Conservation (phyloP, 2,888 invertebrate species). For the Serripes groenlandicus region DNA sequence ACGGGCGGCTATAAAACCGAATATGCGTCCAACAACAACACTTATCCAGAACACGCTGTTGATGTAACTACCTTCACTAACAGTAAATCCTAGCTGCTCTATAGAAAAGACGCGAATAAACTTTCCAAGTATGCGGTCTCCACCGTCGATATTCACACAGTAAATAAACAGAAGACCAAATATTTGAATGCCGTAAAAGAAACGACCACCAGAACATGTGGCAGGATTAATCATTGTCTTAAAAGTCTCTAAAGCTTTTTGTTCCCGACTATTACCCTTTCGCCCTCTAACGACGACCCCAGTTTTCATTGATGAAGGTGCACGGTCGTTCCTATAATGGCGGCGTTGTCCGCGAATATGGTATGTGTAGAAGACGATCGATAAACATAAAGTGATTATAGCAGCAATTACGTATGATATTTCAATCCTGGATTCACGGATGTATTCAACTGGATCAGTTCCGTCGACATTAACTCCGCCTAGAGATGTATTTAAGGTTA, state of each 20-base stretch:
- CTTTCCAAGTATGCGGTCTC: conserved; percentile 74
- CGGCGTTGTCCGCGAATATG: conserved; percentile 37
- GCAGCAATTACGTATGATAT: conserved; percentile 70
- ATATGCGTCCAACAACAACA: conserved; percentile 70
- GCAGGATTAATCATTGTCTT: conserved; percentile 67
- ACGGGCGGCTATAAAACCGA: conserved; percentile 69
- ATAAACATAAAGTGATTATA: conserved; percentile 50
- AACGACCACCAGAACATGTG: conserved; percentile 70
- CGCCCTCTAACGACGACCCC: neutral
- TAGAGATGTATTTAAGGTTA: neutral
- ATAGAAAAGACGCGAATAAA: conserved; percentile 76
- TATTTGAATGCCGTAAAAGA: conserved; percentile 67
- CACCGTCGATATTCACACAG: conserved; percentile 73
- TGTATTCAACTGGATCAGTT: neutral
- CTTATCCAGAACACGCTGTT: conserved; percentile 77
- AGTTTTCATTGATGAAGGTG: neutral
- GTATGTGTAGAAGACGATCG: conserved; percentile 66
- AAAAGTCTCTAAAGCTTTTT: conserved; percentile 13
- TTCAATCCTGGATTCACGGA: conserved; percentile 70
- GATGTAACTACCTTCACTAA: conserved; percentile 69
- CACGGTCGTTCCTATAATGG: neutral
- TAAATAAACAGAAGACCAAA: conserved; percentile 70
- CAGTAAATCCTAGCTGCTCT: conserved; percentile 70
- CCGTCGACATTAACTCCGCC: neutral
- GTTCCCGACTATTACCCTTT: neutral